Base-by-base conservation (phyloP, 2,113 vertebrate species). In the Genyomyrus donnyi region DNA sequence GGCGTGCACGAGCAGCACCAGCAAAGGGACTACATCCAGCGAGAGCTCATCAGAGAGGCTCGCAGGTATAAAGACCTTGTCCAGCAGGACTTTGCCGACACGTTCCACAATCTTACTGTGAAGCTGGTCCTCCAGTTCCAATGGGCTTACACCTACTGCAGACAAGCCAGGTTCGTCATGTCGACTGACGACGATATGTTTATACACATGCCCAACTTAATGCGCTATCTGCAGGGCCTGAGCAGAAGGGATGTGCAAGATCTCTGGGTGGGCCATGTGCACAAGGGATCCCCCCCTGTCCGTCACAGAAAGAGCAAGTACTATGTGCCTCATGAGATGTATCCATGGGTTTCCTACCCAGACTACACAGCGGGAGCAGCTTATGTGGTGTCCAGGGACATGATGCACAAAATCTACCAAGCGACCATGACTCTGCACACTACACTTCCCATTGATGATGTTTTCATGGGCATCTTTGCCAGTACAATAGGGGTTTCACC, bases 391-490 rank as follows among this genome's bases (percentile, higher is more conserved):
- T 99, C 98, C 1, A 91, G 90, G 3, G 97, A 98, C 0, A 98
- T 98, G 62, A 97, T 96, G 0, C 93, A 94, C 89, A 99, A 98
- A 94, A 96, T 99, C 85, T 97, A 99, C n/a, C 93, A 94, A 74
- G 97, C 97, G 0, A 97, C 96, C 0, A 91, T 95, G 93, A 94
- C 95, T 9, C 95, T 99, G 17, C 98, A 97, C 90, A 95, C 97
- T 6, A 98, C 96, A 48, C 93, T 99, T 74, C 97, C 98, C 91
- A 99, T 99, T 35, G 98, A 99, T 0, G 98, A 99, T 49, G 98
- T 99, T 93, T 99, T 98, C 94, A 99, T 99, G 98, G 98, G 98
- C 83, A 96, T 99, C 85, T 99, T 98, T 94, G 98, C 97, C 93
- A 97, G 96, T 86, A 95, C 95, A 90, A 93, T 97, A 92, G 97